Evolutionary conservation across 2,888 invertebrate genomes (phyloP).

Genomic region (Lochmaea crataegi): DNA sequence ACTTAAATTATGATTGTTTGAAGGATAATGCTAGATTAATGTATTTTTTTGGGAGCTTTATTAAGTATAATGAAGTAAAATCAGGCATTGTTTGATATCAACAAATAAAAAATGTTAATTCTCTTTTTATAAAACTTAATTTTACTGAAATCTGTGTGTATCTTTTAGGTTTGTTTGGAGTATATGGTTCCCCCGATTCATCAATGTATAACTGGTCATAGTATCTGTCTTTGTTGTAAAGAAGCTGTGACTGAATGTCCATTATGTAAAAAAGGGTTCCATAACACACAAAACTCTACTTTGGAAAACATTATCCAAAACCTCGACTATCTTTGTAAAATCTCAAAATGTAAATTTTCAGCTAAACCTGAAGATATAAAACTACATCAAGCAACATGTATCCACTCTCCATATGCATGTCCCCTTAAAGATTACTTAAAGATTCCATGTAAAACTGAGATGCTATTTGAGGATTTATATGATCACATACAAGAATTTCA

Average conservation of each 20-base stretch:
- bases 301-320: slow-evolving; percentile 56
- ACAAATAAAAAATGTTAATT: no score
- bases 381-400: slow-evolving; percentile 49
- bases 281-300: slow-evolving; percentile 56
- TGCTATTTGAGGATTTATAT: slow-evolving; percentile 51
- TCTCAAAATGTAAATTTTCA: slow-evolving; percentile 52
- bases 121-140: no score
- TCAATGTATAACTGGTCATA: slow-evolving; percentile 59
- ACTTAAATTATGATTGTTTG: no score
- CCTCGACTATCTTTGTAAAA: slow-evolving; percentile 58
- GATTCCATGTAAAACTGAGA: slow-evolving; percentile 36
- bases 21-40: no score
- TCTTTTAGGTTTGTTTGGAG: slow-evolving; percentile 54
- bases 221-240: slow-evolving; percentile 58
- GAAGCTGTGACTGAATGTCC: slow-evolving; percentile 52
- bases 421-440: slow-evolving; percentile 50
- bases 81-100: no score
- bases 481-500: slow-evolving; percentile 69
- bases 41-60: no score
- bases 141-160: background rate
- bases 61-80: no score
- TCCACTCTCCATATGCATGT: slow-evolving; percentile 47
- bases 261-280: slow-evolving; percentile 52
- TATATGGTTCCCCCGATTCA: slow-evolving; percentile 60
- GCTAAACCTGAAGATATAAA: slow-evolving; percentile 49